Evolutionary conservation across 1,140 invertebrate species (phyloP).

Genomic region (Plodia interpunctella): DNA sequence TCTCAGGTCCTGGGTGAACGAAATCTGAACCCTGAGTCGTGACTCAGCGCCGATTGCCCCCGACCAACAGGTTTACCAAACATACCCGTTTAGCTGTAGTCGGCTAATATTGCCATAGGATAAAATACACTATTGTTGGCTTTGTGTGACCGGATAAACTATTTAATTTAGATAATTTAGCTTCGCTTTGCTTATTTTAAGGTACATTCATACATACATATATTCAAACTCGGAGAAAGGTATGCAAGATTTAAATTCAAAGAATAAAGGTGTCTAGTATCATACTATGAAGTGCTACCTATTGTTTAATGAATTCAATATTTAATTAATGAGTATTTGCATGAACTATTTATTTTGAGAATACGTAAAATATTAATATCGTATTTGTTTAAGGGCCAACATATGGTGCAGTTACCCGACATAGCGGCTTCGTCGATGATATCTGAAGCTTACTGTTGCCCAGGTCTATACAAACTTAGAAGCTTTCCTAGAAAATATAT

Average conservation of each 20-base stretch:
- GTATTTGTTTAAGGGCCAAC: background rate
- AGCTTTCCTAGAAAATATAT: background rate
- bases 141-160: background rate
- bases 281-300: no score
- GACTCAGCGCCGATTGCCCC: slow-evolving; percentile 36
- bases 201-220: no score
- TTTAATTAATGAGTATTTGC: no score
- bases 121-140: slow-evolving; percentile 18
- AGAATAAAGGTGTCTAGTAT: no score
- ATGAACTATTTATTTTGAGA: slow-evolving; percentile 1
- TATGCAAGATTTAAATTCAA: no score
- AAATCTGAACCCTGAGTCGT: slow-evolving; percentile 59
- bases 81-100: slow-evolving; percentile 15
- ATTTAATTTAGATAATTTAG: no score
- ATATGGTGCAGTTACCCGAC: slow-evolving; percentile 9
- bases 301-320: no score
- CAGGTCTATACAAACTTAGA: slow-evolving; percentile 26
- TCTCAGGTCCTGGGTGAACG: slow-evolving; percentile 42
- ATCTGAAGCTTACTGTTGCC: slow-evolving; percentile 30
- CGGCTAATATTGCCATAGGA: slow-evolving; percentile 23
- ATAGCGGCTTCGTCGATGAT: slow-evolving; percentile 30
- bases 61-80: slow-evolving; percentile 49
- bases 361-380: no score
- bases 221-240: no score
- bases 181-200: no score